Base-by-base conservation (phyloP, 2,888 invertebrate species). In the Chalcosyrphus nemorum region DNA sequence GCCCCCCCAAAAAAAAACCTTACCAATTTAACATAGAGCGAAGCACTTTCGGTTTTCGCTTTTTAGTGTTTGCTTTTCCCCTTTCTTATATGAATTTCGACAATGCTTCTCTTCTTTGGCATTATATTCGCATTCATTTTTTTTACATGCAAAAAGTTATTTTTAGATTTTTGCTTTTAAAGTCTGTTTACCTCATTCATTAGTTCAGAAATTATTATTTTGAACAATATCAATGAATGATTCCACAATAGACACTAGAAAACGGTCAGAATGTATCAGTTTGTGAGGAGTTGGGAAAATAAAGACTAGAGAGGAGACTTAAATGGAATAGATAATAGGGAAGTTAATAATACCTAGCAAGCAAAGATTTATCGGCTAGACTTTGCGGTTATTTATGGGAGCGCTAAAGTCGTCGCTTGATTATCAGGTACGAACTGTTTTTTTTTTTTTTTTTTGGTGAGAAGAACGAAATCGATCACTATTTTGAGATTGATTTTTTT, bases 171-270 rank as follows among this genome's bases (percentile, higher is more conserved):
- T 19, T 52, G 38, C 38, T 19, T 54, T 52, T 19, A 41, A 66
- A 54, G 41, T 41, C 54, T 54, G 54, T 66, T 54, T 66, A 66
- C 41, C 66, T 66, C 41, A 43, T 52, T 66, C 54, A 54, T 66
- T 54, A 32, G 32, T 9, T 38, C 9, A 52, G n/a, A 38, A 38
- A 21, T 2, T 45, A 24, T 21, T 32, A 9, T 21, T 24, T 47
- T 24, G 2, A 47, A 45, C 9, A 45, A 19, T 47, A 9, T n/a
- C 4, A 52, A 52, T 13, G 29, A 52, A 45, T 45, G 15, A 35
- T 13, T 11, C 13, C 7, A 15, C 27, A 29, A 21, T 17, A 32
- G 2, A 19, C n/a, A 19, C 29, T 32, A 32, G 15, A 38, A 50
- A 63, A 47, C 27, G 21, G 41, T 38, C 17, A 15, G 50, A 47